A percentile compares a stretch with the other conserved stretches of the same genome.
phyloP scores from a whole-genome alignment of 2,113 vertebrate species.

The Rana temporaria region DNA sequence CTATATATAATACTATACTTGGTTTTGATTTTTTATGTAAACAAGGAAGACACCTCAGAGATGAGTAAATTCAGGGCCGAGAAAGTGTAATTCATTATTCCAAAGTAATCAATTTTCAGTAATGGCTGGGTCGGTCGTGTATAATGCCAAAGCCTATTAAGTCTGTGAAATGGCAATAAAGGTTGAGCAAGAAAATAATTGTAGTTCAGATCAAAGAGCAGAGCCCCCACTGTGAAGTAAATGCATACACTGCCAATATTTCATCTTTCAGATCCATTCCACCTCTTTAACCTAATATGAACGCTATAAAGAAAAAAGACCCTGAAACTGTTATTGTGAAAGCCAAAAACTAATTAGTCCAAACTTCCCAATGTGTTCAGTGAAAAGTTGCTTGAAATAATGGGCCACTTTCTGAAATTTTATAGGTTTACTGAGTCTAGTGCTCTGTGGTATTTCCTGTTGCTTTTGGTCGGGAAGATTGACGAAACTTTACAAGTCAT shows the following conservation, averaged over 20 bases:
- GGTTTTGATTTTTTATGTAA: constrained; percentile 19
- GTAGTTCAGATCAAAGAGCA: constrained; percentile 72
- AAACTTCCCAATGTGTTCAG: constrained; percentile 93
- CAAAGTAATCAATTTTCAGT: constrained; percentile 69
- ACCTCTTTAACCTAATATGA: constrained; percentile 80
- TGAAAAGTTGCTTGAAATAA: constrained; percentile 89
- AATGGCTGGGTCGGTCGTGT: constrained; percentile 65
- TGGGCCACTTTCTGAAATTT: constrained; percentile 88
- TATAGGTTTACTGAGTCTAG: constrained; percentile 94
- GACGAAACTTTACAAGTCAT: constrained; percentile 89
- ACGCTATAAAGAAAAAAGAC: constrained; percentile 84
- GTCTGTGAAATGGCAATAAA: constrained; percentile 66
- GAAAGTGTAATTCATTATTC: constrained; percentile 63
- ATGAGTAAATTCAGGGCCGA: not conserved
- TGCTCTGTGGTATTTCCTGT: constrained; percentile 95
- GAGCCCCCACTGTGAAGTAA: constrained; percentile 78
- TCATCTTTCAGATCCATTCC: constrained; percentile 80
- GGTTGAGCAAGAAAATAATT: constrained; percentile 73
- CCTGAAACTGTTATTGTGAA: constrained; percentile 86
- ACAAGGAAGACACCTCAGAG: constrained; percentile 36
- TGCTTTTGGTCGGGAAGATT: constrained; percentile 84
- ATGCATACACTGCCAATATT: constrained; percentile 74
- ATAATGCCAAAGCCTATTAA: constrained; percentile 69
- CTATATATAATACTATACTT: not conserved
- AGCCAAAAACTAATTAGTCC: constrained; percentile 94